Base-by-base conservation (phyloP, 1,140 invertebrate species). In the Papilio aristodemus region DNA sequence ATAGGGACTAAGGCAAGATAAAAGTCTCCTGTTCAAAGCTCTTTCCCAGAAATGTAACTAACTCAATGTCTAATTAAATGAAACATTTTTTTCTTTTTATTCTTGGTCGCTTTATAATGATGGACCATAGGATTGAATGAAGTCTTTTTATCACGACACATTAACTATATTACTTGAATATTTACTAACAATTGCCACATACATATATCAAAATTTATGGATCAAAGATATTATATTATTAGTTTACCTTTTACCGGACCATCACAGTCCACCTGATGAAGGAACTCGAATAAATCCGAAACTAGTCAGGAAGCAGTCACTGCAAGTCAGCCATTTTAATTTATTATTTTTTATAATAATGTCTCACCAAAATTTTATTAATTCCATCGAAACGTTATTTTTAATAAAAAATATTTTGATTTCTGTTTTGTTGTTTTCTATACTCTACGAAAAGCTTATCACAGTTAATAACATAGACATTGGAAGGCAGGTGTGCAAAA, bases 21-120 rank as follows among this genome's bases (percentile, higher is more conserved):
- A 37, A 62, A 62, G 36, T 38, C 59, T 62, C 59, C 59, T 19
- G 59, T 62, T 37, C 59, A 62, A 62, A 62, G 59, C 27, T 62
- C 38, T 62, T 54, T 62, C 32, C 27, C 59, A 62, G 27, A 62
- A 62, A 62, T 62, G 59, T 62, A 62, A 62, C 59, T 37, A 62
- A 62, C 59, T 62, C 59, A 62, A 62, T 62, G 59, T 62, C 36
- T 62, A 62, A 62, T 62, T 62, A 62, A 62, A 38, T 62, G 36
- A 38, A 37, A 39, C 59, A 37, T 62, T 62, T 62, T 39, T 58
- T 17, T 22, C n/a, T 58, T 54, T 54, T 54, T 54, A 54, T 54
- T 54, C 4, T 25, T 0, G 10, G 9, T 54, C 22, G 17, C 4
- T 54, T 32, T 3, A 32, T 32, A 32, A 32, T 32, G 2, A 32